These are phyloP conservation scores for Drosophila pandora DNA, from an alignment of 1,140 invertebrate genomes.

Conservation along the genomic window DNA sequence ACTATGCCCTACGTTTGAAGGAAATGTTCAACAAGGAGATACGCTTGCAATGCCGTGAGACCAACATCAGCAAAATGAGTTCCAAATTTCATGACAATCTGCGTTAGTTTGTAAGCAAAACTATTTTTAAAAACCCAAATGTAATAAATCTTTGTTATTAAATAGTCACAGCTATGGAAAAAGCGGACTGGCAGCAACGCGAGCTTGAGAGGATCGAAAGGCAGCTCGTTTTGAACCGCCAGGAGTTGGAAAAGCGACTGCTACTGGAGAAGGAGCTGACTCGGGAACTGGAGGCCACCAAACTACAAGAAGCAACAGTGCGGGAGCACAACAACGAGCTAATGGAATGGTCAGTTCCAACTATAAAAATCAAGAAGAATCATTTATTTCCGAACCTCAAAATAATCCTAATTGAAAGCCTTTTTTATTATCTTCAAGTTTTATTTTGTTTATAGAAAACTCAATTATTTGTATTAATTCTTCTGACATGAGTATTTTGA, in stretches of 20 bases:
- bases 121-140: neutral
- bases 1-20: constrained; percentile 35
- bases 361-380: too few species aligned
- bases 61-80: constrained; percentile 23
- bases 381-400: too few species aligned
- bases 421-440: too few species aligned
- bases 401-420: too few species aligned
- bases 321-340: constrained; percentile 6
- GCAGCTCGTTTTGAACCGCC: neutral
- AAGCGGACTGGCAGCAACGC: constrained; percentile 18
- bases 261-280: constrained; percentile 13
- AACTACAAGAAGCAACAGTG: constrained; percentile 10
- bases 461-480: too few species aligned
- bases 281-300: constrained; percentile 16
- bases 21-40: constrained; percentile 33
- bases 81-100: constrained; percentile 31
- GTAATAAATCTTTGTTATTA: neutral
- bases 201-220: constrained; percentile 12
- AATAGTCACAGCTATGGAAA: constrained; percentile 17
- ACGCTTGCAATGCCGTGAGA: constrained; percentile 14
- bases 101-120: constrained; percentile 27
- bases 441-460: too few species aligned
- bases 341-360: constrained; percentile 39
- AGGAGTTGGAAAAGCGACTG: constrained; percentile 28
- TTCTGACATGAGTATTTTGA: too few species aligned